These are phyloP conservation scores for Platanista minor DNA, from an alignment of 2,113 vertebrate species.

Conservation along the genomic window DNA sequence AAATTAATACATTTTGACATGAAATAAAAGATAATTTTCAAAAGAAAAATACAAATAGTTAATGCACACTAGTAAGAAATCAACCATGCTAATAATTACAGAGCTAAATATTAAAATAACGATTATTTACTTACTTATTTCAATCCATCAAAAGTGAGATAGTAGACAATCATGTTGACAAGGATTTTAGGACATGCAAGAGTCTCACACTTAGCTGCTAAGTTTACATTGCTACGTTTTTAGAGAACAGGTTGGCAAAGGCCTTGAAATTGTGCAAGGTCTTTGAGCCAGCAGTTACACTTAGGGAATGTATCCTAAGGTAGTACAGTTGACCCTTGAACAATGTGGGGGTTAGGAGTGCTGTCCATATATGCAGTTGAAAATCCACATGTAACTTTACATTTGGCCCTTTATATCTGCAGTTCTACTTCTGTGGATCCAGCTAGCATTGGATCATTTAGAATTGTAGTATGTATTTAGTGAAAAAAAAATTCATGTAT, in stretches of 20 bases:
- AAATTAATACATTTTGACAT: background rate
- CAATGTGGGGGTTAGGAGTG: too few relatives aligned
- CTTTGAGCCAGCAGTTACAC: background rate
- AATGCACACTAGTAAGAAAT: background rate
- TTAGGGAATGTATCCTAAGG: background rate
- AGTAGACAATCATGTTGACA: background rate
- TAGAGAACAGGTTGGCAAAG: background rate
- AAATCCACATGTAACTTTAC: too few relatives aligned
- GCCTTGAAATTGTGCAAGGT: background rate
- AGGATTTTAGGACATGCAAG: background rate
- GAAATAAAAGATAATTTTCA: background rate
- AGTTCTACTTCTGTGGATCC: too few relatives aligned
- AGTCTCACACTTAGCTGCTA: background rate
- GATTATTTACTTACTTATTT: background rate
- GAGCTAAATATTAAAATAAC: background rate
- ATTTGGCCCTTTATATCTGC: too few relatives aligned
- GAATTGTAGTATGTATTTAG: too few relatives aligned
- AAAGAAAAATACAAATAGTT: background rate
- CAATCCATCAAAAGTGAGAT: background rate
- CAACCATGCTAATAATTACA: background rate
- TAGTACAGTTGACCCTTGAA: background rate
- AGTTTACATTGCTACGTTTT: background rate
- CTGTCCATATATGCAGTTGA: too few relatives aligned
- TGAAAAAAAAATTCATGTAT: too few relatives aligned
- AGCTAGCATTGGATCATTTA: too few relatives aligned